Base-by-base conservation (phyloP, 2,113 vertebrate genomes). In the Microcebus ravelobensis region DNA sequence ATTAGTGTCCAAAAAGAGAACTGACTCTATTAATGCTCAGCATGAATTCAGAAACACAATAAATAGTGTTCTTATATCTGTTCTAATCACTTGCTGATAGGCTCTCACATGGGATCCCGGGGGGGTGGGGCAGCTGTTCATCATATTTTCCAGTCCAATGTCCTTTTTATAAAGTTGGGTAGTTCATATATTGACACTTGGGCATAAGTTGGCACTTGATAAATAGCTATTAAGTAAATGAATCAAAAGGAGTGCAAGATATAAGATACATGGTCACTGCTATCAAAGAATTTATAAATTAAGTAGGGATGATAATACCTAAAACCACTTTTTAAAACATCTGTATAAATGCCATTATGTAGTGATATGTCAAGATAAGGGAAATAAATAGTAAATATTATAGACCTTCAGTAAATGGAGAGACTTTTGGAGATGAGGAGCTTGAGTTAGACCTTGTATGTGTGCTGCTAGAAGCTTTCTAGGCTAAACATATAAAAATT, bases 11-110 rank as follows among this genome's bases (percentile, higher is more conserved):
- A 74, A 59, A 95, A 93, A 25, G 59, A 71, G 39, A 90, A 59
- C 42, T 70, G 70, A 59, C 65, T 95, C 20, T 91, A 1, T 93
- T 77, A 87, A 65, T 81, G 29, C 18, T 20, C 23, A 83, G 2
- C 21, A 89, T 68, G 67, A 79, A 89, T 83, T 93, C 31, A 86
- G 61, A 92, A 97, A 67, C 85, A 76, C 23, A 95, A 39, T 96
- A 89, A 84, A 71, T 96, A 34, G 8, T 36, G 74, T 77, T 74
- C 27, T 57, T 95, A 12, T 39, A 2, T 90, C 8, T 83, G 6
- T 92, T 95, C 57, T 84, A n/a, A 36, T 63, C 61, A 63, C 50
- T 71, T 95, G 42, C 57, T 80, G 1, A 50, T 86, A 70, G 36
- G 7, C 31, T 79, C 6, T 95, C 31, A 80, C 1, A 3, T 73